Conservation (phyloP, 2,888 invertebrate genomes). For the Dolichomitus sp. region DNA sequence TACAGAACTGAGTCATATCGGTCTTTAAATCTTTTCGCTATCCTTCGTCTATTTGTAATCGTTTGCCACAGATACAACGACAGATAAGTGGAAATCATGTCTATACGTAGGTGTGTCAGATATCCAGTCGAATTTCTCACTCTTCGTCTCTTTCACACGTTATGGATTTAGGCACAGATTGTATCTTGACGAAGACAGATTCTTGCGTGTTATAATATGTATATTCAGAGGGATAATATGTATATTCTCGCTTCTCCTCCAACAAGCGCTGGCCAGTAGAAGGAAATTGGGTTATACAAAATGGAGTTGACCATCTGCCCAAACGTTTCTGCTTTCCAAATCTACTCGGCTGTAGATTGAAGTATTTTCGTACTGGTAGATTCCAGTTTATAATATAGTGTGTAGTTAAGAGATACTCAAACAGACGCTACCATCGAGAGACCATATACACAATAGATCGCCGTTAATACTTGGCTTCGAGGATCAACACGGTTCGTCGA, state of each 20-base stretch:
- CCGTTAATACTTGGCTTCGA: slow-evolving; percentile 63
- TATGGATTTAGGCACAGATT: slow-evolving; percentile 39
- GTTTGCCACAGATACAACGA: slow-evolving; percentile 26
- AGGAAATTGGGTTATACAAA: background rate
- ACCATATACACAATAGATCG: slow-evolving; percentile 43
- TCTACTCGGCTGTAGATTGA: background rate
- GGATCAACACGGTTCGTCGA: slow-evolving; percentile 66
- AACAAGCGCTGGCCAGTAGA: background rate
- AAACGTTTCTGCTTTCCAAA: background rate
- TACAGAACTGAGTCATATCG: slow-evolving; percentile 26
- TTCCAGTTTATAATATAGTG: slow-evolving; percentile 13
- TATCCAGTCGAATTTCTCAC: slow-evolving; percentile 5
- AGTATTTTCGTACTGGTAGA: background rate
- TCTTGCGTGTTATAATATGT: slow-evolving; percentile 5
- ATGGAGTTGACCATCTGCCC: slow-evolving; percentile 15
- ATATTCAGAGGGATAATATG: background rate
- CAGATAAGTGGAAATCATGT: slow-evolving; percentile 18
- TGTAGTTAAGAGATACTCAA: slow-evolving; percentile 7
- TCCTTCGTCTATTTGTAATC: slow-evolving; percentile 9
- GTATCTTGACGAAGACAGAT: slow-evolving; percentile 63
- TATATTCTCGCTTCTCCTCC: background rate
- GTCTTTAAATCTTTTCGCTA: slow-evolving; percentile 25
- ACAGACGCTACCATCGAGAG: background rate
- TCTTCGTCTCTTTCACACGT: slow-evolving; percentile 51
- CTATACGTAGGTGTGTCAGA: background rate